These are phyloP conservation scores for Hippocampus abdominalis DNA, from an alignment of 2,113 vertebrate species.

Conservation along the genomic window DNA sequence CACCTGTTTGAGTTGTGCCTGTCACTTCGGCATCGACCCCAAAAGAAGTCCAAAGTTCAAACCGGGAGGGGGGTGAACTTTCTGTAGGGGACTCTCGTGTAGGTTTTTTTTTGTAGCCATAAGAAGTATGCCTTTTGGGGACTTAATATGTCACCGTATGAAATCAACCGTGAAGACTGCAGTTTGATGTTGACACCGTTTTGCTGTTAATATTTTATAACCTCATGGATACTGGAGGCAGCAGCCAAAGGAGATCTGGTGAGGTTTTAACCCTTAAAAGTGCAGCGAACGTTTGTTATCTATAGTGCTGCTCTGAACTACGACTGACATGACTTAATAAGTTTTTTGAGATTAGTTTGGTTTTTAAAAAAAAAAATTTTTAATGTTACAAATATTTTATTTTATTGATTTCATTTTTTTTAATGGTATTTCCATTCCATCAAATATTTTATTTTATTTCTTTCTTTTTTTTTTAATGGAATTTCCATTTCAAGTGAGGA, in stretches of 20 bases:
- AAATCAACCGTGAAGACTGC: background rate
- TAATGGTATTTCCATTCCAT: too few relatives aligned
- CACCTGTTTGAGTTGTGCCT: constrained; percentile 40
- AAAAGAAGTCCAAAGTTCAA: constrained; percentile 59
- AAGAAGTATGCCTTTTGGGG: constrained; percentile 19
- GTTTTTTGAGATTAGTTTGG: too few relatives aligned
- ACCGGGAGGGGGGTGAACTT: background rate
- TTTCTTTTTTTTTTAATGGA: too few relatives aligned
- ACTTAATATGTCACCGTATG: constrained; percentile 1
- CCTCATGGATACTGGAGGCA: constrained; percentile 17
- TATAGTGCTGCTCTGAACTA: background rate
- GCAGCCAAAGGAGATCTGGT: constrained; percentile 42
- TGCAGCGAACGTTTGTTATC: background rate
- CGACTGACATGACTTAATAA: background rate
- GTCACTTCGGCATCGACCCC: constrained; percentile 30
- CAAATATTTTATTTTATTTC: too few relatives aligned
- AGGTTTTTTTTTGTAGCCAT: background rate
- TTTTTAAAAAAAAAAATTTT: too few relatives aligned
- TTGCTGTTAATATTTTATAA: constrained; percentile 33
- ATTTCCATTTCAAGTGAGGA: too few relatives aligned
- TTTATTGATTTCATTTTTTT: too few relatives aligned
- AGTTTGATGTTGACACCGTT: constrained; percentile 26
- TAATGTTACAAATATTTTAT: too few relatives aligned
- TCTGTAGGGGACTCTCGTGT: background rate
- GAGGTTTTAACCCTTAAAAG: constrained; percentile 29